Evolutionary conservation across 2,888 invertebrate species (phyloP).

Genomic region (Byasa hedistus): DNA sequence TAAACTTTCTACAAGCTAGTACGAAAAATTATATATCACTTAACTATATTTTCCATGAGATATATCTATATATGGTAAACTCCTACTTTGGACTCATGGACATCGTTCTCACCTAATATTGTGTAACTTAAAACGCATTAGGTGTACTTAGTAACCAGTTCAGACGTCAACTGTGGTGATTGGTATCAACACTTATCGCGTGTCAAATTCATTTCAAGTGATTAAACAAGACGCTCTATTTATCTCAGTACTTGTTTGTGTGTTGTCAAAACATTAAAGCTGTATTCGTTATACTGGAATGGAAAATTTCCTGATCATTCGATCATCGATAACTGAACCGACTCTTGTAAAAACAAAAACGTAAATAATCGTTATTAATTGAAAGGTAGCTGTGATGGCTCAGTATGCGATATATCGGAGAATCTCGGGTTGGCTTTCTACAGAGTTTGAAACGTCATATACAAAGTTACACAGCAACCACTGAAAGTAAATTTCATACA

Average conservation of each 20-base stretch:
- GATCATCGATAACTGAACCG: neutral
- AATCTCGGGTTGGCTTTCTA: too few relatives aligned
- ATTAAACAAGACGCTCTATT: slow-evolving; percentile 31
- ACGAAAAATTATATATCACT: too few relatives aligned
- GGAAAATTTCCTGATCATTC: neutral
- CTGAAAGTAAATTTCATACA: too few relatives aligned
- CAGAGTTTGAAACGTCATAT: too few relatives aligned
- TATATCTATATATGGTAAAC: neutral
- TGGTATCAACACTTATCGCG: slow-evolving; percentile 40
- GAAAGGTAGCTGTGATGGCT: too few relatives aligned
- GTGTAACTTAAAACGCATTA: neutral
- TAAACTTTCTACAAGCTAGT: too few relatives aligned
- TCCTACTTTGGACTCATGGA: neutral
- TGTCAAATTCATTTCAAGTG: slow-evolving; percentile 40
- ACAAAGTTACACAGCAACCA: too few relatives aligned
- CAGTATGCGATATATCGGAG: too few relatives aligned
- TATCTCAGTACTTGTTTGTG: slow-evolving; percentile 33
- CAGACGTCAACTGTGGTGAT: slow-evolving; percentile 38
- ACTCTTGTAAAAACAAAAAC: neutral
- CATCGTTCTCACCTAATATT: neutral
- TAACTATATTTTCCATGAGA: too few relatives aligned
- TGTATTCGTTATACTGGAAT: slow-evolving; percentile 1
- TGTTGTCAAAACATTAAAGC: slow-evolving; percentile 25
- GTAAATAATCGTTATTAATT: too few relatives aligned
- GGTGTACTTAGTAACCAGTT: slow-evolving; percentile 34